phyloP scores from a whole-genome alignment of 2,797 vertebrate species.

The Xiphophorus birchmanni region DNA sequence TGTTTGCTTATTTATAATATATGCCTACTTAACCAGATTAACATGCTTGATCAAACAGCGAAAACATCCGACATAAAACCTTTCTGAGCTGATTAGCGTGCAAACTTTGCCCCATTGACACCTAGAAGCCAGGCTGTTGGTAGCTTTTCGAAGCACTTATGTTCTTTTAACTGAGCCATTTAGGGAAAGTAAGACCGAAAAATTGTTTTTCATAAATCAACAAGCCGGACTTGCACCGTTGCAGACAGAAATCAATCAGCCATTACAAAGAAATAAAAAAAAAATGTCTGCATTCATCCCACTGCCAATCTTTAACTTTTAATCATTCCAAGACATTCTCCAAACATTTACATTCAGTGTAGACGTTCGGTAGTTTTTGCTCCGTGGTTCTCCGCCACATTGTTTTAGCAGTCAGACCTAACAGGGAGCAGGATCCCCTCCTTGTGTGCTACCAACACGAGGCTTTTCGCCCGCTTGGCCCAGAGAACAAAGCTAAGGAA shows the following conservation, averaged over 20 bases:
- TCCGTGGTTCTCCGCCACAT: slow-evolving; percentile 50
- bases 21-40: slow-evolving; percentile 1
- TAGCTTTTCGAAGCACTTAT: slow-evolving; percentile 2
- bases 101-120: background rate
- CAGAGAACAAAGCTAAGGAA: slow-evolving; percentile 70
- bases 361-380: slow-evolving; percentile 32
- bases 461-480: slow-evolving; percentile 63
- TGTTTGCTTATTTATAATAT: background rate
- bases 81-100: background rate
- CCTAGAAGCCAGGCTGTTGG: slow-evolving; percentile 19
- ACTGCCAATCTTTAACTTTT: slow-evolving; percentile 28
- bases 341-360: slow-evolving; percentile 50
- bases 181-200: slow-evolving; percentile 48
- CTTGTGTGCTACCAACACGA: slow-evolving; percentile 49
- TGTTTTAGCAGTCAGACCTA: slow-evolving; percentile 44
- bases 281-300: slow-evolving; percentile 51
- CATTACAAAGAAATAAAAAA: slow-evolving; percentile 47
- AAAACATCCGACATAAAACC: background rate
- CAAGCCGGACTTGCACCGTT: slow-evolving; percentile 29
- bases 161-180: slow-evolving; percentile 41
- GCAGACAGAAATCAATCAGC: slow-evolving; percentile 62
- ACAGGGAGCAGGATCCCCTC: slow-evolving; percentile 42
- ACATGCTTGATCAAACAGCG: slow-evolving; percentile 27
- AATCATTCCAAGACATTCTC: slow-evolving; percentile 39
- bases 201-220: slow-evolving; percentile 66